phyloP scores from a whole-genome alignment of 2,888 invertebrate genomes.

The Drosophila greeni region DNA sequence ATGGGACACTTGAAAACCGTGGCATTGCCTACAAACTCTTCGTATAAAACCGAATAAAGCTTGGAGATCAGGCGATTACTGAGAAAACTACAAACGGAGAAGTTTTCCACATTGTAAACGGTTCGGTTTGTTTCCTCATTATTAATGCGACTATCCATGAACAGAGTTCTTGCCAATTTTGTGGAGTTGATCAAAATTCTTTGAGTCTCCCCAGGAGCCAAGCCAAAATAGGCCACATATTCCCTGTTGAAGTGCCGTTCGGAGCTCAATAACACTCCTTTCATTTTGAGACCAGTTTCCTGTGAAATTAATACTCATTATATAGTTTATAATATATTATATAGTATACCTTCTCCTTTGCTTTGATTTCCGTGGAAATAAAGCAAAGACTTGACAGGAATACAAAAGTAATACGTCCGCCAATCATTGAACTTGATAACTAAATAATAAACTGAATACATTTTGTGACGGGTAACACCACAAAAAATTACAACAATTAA shows the following conservation, averaged over 20 bases:
- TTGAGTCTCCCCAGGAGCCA: not conserved
- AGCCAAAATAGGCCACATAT: constrained; percentile 19
- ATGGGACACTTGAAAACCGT: constrained; percentile 43
- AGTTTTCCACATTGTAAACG: constrained; percentile 32
- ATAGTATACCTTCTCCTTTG: constrained; percentile 27
- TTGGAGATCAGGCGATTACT: constrained; percentile 41
- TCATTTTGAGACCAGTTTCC: not conserved
- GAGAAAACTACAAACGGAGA: constrained; percentile 42
- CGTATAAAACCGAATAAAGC: constrained; percentile 36
- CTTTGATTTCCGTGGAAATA: not conserved
- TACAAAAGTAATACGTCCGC: not conserved
- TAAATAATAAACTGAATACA: not conserved
- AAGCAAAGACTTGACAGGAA: not conserved
- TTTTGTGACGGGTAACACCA: not conserved
- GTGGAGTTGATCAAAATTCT: not conserved
- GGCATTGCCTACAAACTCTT: constrained; percentile 45
- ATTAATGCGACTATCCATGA: constrained; percentile 6
- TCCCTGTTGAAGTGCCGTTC: constrained; percentile 12
- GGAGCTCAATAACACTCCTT: not conserved
- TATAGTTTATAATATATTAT: not conserved
- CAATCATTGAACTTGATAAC: constrained; percentile 21
- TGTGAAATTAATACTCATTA: not conserved
- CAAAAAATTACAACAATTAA: not conserved
- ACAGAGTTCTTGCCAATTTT: not conserved
- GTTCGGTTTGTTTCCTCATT: constrained; percentile 9